These are phyloP conservation scores for Pinna nobilis DNA, from an alignment of 1,140 invertebrate species.

Conservation along the genomic window DNA sequence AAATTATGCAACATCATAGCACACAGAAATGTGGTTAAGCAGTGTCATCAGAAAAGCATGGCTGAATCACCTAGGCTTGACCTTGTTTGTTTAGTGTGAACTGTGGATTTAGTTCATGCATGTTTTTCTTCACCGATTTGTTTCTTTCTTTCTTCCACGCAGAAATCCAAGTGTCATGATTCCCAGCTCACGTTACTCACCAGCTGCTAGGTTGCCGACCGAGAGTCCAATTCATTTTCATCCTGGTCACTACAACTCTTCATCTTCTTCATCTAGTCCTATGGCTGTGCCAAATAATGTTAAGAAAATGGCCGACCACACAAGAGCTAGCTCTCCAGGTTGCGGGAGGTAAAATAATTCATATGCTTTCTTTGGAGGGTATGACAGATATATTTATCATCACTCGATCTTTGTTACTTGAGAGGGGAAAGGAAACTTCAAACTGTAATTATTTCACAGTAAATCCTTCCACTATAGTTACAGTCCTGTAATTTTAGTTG, in stretches of 20 bases:
- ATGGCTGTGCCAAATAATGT: constrained; percentile 44
- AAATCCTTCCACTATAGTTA: no score
- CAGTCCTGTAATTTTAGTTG: no score
- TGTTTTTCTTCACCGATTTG: neutral
- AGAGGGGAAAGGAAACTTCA: neutral
- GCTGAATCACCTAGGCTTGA: no score
- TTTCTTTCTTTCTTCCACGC: neutral
- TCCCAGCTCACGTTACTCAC: neutral
- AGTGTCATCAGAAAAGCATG: no score
- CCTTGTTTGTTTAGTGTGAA: no score
- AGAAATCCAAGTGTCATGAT: constrained; percentile 30
- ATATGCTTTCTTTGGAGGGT: no score
- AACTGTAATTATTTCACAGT: neutral
- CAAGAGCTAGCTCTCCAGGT: constrained; percentile 38
- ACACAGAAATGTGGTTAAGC: no score
- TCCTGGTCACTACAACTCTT: constrained; percentile 9
- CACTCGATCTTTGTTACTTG: no score
- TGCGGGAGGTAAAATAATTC: constrained; percentile 55
- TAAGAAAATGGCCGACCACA: constrained; percentile 33
- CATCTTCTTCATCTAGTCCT: constrained; percentile 50
- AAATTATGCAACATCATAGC: no score
- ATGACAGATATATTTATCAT: no score
- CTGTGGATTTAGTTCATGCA: neutral
- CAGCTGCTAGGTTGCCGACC: neutral
- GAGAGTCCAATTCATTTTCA: constrained; percentile 22